Base-by-base conservation (phyloP, 2,888 invertebrate genomes). In the Drosophila meridionalis region DNA sequence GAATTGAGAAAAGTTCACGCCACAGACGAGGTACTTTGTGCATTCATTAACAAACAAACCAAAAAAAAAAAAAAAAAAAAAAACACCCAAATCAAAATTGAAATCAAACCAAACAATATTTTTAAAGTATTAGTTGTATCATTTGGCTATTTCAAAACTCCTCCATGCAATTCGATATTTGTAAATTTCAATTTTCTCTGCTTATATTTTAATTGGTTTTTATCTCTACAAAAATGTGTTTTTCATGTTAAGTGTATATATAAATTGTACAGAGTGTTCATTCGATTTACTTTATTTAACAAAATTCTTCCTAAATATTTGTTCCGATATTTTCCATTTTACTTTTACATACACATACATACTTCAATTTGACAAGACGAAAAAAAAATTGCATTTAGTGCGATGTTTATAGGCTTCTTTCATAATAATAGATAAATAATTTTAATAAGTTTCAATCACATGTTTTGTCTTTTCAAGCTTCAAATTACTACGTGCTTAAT, bases 11-110 rank as follows among this genome's bases (percentile, higher is more conserved):
- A 93, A 92, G 92, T 93, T 93, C 93, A 93, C 92, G 93, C 93
- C 92, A 93, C 93, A 93, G 93, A 93, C 92, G 93, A 93, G 93
- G 93, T 93, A 93, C 93, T 93, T 93, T 93, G 93, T 91, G 92
- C 91, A 92, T 90, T 89, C 90, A 84, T 76, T 74, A 78, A 88
- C 72, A 82, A 76, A 32, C 50, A 50, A 50, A 50, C 12, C 11
- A 47, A 72, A 67, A 55, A 36, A 48, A 48, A n/a, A 45, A 28
- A 47, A 30, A 2, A 28, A 7, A 20, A 43, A 43, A 20, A 69
- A 66, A 53, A 40, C 28, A 55, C 32, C 53, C 47, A 70, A 77
- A 64, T 28, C 55, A 63, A 80, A 82, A 75, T 66, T 63, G 57
- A 71, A 61, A 53, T 61, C 70, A 80, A 77, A 73, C 53, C 53